Evolutionary conservation across 2,113 vertebrate species (phyloP).

Genomic region (Dendropsophus ebraccatus): DNA sequence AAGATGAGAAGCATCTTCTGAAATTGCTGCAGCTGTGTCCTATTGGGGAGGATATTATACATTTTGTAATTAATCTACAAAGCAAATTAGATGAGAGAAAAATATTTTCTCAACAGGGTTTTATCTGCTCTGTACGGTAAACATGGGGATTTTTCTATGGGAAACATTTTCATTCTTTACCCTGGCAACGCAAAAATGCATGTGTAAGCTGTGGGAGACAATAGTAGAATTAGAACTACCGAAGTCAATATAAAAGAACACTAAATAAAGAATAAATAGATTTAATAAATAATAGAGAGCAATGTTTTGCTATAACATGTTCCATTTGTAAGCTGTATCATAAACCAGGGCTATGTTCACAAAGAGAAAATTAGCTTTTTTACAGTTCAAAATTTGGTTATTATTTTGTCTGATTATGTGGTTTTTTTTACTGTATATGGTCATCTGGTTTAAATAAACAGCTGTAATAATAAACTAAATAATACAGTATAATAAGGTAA

Average conservation of each 20-base stretch:
- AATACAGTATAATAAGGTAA: too few species aligned
- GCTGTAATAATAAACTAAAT: too few species aligned
- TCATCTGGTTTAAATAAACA: too few species aligned
- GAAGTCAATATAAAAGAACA: not conserved
- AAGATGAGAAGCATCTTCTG: conserved; percentile 2
- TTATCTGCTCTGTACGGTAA: conserved; percentile 45
- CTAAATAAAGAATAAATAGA: too few species aligned
- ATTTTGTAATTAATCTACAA: conserved; percentile 54
- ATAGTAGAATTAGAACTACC: not conserved
- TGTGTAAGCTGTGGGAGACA: not conserved
- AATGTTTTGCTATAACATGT: too few species aligned
- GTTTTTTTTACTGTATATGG: too few species aligned
- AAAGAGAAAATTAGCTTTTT: too few species aligned
- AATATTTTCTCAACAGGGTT: conserved; percentile 3
- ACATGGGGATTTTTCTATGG: conserved; percentile 50
- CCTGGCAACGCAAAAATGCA: not conserved
- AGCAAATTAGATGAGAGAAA: conserved; percentile 50
- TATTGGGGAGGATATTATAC: conserved; percentile 41
- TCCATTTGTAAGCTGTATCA: too few species aligned
- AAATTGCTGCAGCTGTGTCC: conserved; percentile 35
- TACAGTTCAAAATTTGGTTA: too few species aligned
- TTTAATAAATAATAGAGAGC: too few species aligned
- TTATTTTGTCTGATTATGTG: too few species aligned
- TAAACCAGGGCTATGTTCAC: too few species aligned
- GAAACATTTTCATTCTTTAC: conserved; percentile 19